Evolutionary conservation across 2,113 vertebrate genomes (phyloP).

Genomic region (Deroptyus accipitrinus): DNA sequence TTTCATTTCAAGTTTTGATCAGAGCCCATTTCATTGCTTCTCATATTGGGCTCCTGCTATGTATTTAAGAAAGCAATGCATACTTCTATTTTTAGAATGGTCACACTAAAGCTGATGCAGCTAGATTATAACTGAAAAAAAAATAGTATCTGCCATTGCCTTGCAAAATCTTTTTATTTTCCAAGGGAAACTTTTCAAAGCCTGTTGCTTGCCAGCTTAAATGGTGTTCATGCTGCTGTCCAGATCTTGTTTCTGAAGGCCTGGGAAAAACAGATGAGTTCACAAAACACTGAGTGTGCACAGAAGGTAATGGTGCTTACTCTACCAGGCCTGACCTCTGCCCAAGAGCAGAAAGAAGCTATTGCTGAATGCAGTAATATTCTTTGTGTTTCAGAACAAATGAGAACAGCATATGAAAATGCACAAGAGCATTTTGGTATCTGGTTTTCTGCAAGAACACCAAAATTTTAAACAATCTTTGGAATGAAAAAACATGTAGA

Average conservation of each 20-base stretch:
- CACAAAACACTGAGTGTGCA: not conserved
- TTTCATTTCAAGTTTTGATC: not conserved
- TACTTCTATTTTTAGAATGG: not conserved
- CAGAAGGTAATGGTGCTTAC: not conserved
- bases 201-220: not conserved
- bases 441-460: not conserved
- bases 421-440: not conserved
- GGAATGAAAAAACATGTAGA: not conserved
- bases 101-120: not conserved
- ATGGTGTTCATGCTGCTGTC: not conserved
- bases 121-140: not conserved
- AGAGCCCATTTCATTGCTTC: not conserved
- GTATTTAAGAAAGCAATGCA: not conserved
- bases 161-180: not conserved
- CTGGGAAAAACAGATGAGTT: not conserved
- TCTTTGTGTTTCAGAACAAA: not conserved
- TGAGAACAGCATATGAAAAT: not conserved
- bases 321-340: not conserved
- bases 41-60: fast-evolving
- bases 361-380: not conserved
- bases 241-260: not conserved
- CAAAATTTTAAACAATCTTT: not conserved
- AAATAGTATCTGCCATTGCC: not conserved
- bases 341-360: not conserved
- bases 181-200: not conserved